phyloP scores from a whole-genome alignment of 2,888 invertebrate genomes.

The Erebia ligea region DNA sequence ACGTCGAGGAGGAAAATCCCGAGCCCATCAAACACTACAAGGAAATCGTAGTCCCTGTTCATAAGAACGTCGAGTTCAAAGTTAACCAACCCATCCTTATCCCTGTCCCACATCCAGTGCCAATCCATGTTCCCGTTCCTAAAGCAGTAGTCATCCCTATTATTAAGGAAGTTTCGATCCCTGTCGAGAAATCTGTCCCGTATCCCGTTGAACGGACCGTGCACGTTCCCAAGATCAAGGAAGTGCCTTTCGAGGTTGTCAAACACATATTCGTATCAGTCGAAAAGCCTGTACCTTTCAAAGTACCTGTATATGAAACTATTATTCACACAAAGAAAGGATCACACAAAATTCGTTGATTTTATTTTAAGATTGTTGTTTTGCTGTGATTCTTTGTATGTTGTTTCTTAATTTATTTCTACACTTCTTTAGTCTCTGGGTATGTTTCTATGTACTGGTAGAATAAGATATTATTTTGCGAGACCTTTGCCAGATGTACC shows the following conservation, averaged over 20 bases:
- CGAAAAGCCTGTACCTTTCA: constrained; percentile 87
- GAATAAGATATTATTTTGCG: background rate
- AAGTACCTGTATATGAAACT: constrained; percentile 88
- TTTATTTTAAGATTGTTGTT: background rate
- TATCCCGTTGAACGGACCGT: constrained; percentile 87
- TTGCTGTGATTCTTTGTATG: background rate
- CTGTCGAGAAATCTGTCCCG: constrained; percentile 88
- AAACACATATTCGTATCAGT: constrained; percentile 87
- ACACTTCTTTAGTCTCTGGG: background rate
- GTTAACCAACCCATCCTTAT: constrained; percentile 82
- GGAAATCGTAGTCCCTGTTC: constrained; percentile 86
- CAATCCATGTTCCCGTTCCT: constrained; percentile 87
- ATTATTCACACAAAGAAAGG: constrained; percentile 88
- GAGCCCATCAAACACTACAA: constrained; percentile 87
- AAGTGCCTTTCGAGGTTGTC: constrained; percentile 87
- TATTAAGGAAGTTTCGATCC: constrained; percentile 86
- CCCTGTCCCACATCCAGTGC: constrained; percentile 85
- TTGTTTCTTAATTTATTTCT: background rate
- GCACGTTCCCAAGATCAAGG: constrained; percentile 86
- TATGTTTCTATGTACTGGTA: background rate
- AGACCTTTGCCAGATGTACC: background rate
- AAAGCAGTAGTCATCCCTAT: constrained; percentile 87
- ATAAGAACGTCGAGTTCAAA: constrained; percentile 84
- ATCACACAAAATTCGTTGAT: constrained; percentile 61
- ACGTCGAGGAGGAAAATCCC: constrained; percentile 87